Conservation (phyloP, 2,113 vertebrate species). For the Hemiprocne comata region DNA sequence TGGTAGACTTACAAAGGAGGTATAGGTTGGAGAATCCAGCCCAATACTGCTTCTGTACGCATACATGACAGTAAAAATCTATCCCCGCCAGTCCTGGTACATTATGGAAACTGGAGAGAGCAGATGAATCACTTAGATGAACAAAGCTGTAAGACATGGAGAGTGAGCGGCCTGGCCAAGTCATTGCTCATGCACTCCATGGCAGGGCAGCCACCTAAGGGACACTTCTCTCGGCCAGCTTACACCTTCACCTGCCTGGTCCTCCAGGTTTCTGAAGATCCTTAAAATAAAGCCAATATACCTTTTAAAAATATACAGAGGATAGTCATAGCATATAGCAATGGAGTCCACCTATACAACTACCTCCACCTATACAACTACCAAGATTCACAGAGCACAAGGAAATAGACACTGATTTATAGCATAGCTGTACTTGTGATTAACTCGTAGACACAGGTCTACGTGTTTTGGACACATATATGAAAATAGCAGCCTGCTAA, state of each 20-base stretch:
- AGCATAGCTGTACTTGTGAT: neutral
- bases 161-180: neutral
- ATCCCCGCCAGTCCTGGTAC: accelerated
- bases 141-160: neutral
- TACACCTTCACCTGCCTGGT: too few species aligned
- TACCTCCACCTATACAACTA: too few species aligned
- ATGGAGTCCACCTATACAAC: neutral
- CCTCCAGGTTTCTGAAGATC: neutral
- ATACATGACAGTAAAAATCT: neutral
- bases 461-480: neutral
- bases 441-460: neutral
- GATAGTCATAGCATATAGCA: neutral
- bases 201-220: neutral
- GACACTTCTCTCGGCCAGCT: neutral
- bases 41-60: neutral
- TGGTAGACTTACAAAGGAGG: neutral
- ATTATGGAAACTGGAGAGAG: neutral
- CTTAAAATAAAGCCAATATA: neutral
- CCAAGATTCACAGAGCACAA: neutral
- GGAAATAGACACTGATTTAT: neutral
- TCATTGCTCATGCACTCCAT: neutral
- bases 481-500: neutral
- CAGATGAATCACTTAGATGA: neutral
- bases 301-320: neutral
- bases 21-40: neutral